Evolutionary conservation across 2,797 vertebrate genomes (phyloP).

Genomic region (Carduelis carduelis): DNA sequence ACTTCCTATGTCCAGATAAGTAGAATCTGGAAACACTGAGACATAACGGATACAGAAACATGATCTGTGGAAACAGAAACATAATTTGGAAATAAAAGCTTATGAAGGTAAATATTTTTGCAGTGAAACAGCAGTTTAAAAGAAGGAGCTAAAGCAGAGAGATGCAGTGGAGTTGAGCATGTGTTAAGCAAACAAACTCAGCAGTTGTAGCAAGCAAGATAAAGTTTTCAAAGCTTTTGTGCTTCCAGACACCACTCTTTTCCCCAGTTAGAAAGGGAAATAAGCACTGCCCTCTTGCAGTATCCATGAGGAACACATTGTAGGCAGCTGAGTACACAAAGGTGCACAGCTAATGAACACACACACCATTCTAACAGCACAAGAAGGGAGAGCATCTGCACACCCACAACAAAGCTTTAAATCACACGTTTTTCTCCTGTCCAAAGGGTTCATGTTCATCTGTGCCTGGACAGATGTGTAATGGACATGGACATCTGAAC

Average conservation of each 20-base stretch:
- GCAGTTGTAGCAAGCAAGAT: rapidly evolving
- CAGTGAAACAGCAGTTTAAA: neutral
- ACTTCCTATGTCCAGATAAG: neutral
- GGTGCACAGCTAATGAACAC: neutral
- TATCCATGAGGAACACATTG: neutral
- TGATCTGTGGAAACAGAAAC: neutral
- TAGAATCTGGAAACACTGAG: neutral
- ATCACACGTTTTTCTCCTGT: neutral
- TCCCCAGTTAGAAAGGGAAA: neutral
- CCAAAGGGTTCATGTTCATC: neutral
- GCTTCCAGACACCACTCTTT: neutral
- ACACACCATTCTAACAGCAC: neutral
- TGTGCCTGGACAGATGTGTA: neutral
- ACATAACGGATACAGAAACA: neutral
- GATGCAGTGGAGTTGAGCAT: neutral
- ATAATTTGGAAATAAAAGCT: neutral
- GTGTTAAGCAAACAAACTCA: neutral
- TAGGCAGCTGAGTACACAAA: neutral
- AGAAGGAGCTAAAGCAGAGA: neutral
- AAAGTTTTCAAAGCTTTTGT: neutral
- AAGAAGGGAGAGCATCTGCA: neutral
- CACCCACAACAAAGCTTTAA: rapidly evolving
- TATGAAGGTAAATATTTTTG: neutral
- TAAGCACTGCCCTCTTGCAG: neutral
- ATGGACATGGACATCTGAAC: neutral